Percentiles rank a stretch among this genome's conserved stretches.
These are phyloP conservation scores for Prosapia bicincta DNA, from an alignment of 2,888 invertebrate species.

Conservation along the genomic window DNA sequence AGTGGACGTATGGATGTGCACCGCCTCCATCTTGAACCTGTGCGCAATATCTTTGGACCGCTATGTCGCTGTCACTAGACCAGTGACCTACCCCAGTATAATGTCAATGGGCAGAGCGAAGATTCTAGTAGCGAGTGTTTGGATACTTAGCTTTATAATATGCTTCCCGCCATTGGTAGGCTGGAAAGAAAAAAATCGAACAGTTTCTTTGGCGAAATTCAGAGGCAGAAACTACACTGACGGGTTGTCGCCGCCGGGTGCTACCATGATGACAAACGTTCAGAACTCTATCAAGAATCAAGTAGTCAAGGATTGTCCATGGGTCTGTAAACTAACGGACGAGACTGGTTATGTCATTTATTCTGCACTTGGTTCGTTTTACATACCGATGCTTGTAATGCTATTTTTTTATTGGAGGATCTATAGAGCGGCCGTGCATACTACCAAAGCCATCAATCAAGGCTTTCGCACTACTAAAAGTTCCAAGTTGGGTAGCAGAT, in stretches of 20 bases:
- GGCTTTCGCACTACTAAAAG: constrained; percentile 86
- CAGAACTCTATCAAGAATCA: background rate
- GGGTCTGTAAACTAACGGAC: constrained; percentile 63
- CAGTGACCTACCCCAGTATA: constrained; percentile 89
- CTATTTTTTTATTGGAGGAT: constrained; percentile 97
- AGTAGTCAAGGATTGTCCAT: constrained; percentile 36
- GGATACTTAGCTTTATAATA: constrained; percentile 94
- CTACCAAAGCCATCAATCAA: constrained; percentile 89
- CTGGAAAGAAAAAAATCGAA: constrained; percentile 66
- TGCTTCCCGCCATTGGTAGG: constrained; percentile 95
- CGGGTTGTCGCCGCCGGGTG: constrained; percentile 21
- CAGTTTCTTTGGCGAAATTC: background rate
- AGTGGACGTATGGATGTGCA: constrained; percentile 98
- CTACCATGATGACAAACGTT: constrained; percentile 17
- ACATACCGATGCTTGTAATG: constrained; percentile 97
- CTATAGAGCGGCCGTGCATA: constrained; percentile 89
- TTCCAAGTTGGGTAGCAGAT: constrained; percentile 62
- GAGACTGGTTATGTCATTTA: constrained; percentile 95
- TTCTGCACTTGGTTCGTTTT: constrained; percentile 97
- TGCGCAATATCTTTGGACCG: constrained; percentile 93
- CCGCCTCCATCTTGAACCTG: constrained; percentile 93
- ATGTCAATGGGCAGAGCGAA: constrained; percentile 84
- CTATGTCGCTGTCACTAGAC: constrained; percentile 95
- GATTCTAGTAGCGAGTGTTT: constrained; percentile 83
- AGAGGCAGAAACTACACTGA: constrained; percentile 18